Evolutionary conservation across 2,797 vertebrate genomes (phyloP).

Genomic region (Sus cebifrons): DNA sequence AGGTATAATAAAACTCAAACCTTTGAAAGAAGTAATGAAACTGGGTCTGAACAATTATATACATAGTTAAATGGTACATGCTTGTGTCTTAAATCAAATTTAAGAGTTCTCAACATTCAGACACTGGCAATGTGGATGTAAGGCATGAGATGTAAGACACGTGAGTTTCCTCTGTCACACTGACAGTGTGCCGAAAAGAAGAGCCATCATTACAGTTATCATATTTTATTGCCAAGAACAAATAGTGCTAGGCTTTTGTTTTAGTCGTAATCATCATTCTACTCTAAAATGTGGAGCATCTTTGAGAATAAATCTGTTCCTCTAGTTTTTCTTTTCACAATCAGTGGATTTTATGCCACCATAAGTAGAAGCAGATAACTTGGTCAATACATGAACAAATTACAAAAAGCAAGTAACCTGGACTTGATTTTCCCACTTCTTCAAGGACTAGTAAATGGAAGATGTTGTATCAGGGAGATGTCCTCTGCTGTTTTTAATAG

Average conservation of each 20-base stretch:
- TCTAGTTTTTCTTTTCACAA: neutral
- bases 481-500: neutral
- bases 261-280: slow-evolving; percentile 42
- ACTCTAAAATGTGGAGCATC: neutral
- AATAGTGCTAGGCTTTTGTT: slow-evolving; percentile 36
- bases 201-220: neutral
- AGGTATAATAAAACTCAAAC: neutral
- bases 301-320: neutral
- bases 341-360: neutral
- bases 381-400: neutral
- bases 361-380: neutral
- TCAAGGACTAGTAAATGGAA: neutral
- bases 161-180: neutral
- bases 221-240: slow-evolving; percentile 47
- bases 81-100: neutral
- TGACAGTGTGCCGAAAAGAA: neutral
- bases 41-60: neutral
- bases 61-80: neutral
- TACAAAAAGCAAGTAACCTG: neutral
- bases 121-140: neutral
- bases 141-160: neutral
- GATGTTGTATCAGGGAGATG: neutral
- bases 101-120: neutral
- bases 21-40: neutral
- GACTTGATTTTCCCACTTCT: neutral